Evolutionary conservation across 2,888 invertebrate species (phyloP).

Genomic region (Stenodema calcarata): DNA sequence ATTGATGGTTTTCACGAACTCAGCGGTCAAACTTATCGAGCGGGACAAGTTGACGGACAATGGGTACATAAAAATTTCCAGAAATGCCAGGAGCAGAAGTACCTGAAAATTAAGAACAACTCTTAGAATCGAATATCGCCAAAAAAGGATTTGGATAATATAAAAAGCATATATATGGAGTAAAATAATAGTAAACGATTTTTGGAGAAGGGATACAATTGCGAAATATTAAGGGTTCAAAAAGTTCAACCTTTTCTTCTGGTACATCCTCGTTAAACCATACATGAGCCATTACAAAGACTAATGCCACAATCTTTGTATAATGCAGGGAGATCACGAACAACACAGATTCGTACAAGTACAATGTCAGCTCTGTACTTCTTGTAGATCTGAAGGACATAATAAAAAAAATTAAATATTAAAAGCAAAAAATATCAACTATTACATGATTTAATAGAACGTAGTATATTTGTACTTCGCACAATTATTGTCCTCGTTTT

Average conservation of each 20-base stretch:
- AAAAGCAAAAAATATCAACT: too few relatives aligned
- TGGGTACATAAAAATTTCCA: slow-evolving; percentile 36
- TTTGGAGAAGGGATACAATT: too few relatives aligned
- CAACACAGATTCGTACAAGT: slow-evolving; percentile 16
- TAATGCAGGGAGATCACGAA: slow-evolving; percentile 4
- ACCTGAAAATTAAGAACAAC: not conserved
- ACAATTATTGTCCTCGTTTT: too few relatives aligned
- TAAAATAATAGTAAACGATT: too few relatives aligned
- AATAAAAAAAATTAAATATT: not conserved
- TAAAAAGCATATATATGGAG: too few relatives aligned
- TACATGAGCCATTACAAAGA: not conserved
- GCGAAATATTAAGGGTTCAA: too few relatives aligned
- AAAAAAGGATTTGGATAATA: too few relatives aligned
- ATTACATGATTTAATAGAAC: too few relatives aligned
- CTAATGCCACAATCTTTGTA: slow-evolving; percentile 8
- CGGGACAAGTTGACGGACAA: slow-evolving; percentile 13
- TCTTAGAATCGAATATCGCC: not conserved
- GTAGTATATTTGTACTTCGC: too few relatives aligned
- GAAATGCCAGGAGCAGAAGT: slow-evolving; percentile 1
- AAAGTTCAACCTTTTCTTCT: slow-evolving; percentile 32
- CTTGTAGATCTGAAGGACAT: not conserved
- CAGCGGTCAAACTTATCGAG: slow-evolving; percentile 18
- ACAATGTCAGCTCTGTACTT: not conserved
- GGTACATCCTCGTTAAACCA: slow-evolving; percentile 21
- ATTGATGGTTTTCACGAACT: slow-evolving; percentile 35